Conservation (phyloP, 2,888 invertebrate genomes). For the Zootermopsis nevadensis region DNA sequence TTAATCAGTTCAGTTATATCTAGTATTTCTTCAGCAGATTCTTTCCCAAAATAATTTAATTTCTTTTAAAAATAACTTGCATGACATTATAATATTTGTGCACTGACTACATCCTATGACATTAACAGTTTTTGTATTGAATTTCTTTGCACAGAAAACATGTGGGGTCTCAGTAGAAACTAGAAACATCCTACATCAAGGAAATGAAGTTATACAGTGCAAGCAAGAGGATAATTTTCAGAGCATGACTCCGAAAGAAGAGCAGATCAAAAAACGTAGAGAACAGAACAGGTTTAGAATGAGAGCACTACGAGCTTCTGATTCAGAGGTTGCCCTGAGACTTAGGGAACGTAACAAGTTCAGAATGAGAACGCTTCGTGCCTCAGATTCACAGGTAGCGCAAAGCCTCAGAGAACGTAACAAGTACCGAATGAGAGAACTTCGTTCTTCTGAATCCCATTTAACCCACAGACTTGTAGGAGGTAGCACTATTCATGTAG, state of each 20-base stretch:
- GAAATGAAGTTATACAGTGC: neutral
- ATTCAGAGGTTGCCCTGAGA: constrained; percentile 21
- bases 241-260: neutral
- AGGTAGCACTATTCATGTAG: neutral
- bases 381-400: constrained; percentile 22
- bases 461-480: neutral
- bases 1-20: no score
- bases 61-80: no score
- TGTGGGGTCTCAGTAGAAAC: neutral
- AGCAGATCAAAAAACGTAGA: constrained; percentile 2
- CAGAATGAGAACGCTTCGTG: constrained; percentile 16
- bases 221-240: neutral
- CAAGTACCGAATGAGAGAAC: constrained; percentile 21
- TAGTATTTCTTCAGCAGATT: no score
- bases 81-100: neutral
- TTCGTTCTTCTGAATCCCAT: neutral
- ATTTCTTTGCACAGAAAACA: neutral
- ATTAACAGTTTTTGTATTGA: neutral
- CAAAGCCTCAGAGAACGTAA: constrained; percentile 13
- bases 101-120: neutral
- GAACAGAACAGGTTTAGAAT: constrained; percentile 29
- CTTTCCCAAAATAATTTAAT: no score
- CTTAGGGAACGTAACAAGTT: constrained; percentile 29
- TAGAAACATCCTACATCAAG: neutral
- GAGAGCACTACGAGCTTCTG: constrained; percentile 19